Percentiles rank a stretch among this genome's conserved stretches.
These are phyloP conservation scores for Tipula confusa DNA, from an alignment of 2,888 invertebrate genomes.

Conservation along the genomic window DNA sequence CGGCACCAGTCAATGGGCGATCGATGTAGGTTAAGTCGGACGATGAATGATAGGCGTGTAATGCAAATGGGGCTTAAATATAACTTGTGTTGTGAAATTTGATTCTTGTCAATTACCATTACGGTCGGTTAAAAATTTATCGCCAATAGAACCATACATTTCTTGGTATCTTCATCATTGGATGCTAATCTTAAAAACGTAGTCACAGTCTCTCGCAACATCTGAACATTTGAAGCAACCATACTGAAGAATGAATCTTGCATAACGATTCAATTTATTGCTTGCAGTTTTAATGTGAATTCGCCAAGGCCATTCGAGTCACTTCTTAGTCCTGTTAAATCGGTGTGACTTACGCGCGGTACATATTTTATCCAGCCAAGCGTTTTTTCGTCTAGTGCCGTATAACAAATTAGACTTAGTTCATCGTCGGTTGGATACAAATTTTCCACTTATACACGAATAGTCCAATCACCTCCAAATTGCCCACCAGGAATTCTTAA, in stretches of 20 bases:
- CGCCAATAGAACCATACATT: conserved; percentile 59
- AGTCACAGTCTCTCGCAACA: conserved; percentile 70
- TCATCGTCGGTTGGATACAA: conserved; percentile 39
- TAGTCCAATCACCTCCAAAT: conserved; percentile 92
- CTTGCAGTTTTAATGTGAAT: conserved; percentile 57
- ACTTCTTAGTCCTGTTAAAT: conserved; percentile 55
- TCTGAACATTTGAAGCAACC: conserved; percentile 62
- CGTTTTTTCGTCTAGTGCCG: conserved; percentile 70
- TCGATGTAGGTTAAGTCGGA: conserved; percentile 54
- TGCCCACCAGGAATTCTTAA: conserved; percentile 76
- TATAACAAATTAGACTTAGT: conserved; percentile 62
- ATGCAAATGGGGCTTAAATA: conserved; percentile 73
- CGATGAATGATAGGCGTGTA: conserved; percentile 80
- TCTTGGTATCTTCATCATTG: conserved; percentile 52
- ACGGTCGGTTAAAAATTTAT: conserved; percentile 53
- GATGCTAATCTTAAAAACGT: conserved; percentile 62
- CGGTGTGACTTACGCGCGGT: conserved; percentile 41
- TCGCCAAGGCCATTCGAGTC: conserved; percentile 72
- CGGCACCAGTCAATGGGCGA: conserved; percentile 56
- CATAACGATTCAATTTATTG: conserved; percentile 55
- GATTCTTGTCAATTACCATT: conserved; percentile 48
- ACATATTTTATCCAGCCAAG: conserved; percentile 51
- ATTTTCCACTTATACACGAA: conserved; percentile 63
- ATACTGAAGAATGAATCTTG: conserved; percentile 73
- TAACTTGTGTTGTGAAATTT: conserved; percentile 74